Conservation (phyloP, 2,888 invertebrate species). For the Drosophila dives region DNA sequence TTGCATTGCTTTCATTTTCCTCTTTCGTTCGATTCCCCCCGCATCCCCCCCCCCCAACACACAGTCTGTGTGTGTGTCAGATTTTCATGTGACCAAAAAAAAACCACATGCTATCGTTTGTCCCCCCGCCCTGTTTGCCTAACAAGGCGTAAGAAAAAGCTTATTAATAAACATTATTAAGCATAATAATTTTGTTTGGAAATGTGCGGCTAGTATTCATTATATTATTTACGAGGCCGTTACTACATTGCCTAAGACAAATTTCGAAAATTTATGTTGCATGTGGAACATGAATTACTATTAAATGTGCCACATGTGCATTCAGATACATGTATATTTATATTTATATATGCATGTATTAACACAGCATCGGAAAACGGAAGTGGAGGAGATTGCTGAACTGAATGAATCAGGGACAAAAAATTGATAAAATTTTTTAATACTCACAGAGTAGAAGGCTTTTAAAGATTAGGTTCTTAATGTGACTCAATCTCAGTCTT, state of each 20-base stretch:
- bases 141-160: conserved; percentile 33
- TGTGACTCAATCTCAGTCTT: background rate
- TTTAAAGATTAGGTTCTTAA: background rate
- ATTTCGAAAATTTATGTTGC: conserved; percentile 61
- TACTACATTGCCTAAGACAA: conserved; percentile 61
- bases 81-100: conserved; percentile 34
- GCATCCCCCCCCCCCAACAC: no score
- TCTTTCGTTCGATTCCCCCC: conserved; percentile 9
- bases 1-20: conserved; percentile 46
- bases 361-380: conserved; percentile 18
- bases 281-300: conserved; percentile 21
- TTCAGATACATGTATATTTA: background rate
- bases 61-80: conserved; percentile 31
- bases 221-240: conserved; percentile 61
- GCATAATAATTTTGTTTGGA: conserved; percentile 69
- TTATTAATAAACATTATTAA: conserved; percentile 73
- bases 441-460: background rate
- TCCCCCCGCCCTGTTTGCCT: background rate
- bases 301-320: conserved; percentile 36
- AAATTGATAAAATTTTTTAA: conserved; percentile 27
- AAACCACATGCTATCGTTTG: conserved; percentile 6
- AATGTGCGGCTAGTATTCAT: conserved; percentile 59
- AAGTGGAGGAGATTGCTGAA: conserved; percentile 22
- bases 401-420: conserved; percentile 40
- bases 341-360: background rate